A percentile compares a stretch with the other conserved stretches of the same genome.
Evolutionary conservation across 2,888 invertebrate genomes (phyloP).

Genomic region (Marronus borbonicus): DNA sequence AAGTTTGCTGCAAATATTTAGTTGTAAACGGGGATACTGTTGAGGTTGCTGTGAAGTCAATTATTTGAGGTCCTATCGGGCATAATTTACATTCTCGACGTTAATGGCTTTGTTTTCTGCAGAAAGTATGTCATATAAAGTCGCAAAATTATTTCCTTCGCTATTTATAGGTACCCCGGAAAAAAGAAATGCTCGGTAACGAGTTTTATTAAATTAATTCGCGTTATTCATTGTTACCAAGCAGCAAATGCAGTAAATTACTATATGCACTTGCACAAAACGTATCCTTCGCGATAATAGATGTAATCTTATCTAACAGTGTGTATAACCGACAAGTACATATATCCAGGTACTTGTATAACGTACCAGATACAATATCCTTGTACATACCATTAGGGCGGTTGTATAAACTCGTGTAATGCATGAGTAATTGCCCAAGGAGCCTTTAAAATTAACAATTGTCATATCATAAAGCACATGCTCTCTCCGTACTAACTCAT

Average conservation of each 20-base stretch:
- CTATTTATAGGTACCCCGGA: not conserved
- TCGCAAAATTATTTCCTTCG: not conserved
- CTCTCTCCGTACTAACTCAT: not conserved
- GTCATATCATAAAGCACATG: conserved; percentile 19
- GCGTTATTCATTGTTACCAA: not conserved
- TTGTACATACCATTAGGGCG: not conserved
- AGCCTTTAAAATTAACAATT: conserved; percentile 23
- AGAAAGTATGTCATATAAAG: not conserved
- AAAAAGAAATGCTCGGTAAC: conserved; percentile 2
- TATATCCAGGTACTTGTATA: not conserved
- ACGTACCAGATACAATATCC: not conserved
- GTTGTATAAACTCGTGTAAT: not conserved
- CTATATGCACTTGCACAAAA: not conserved
- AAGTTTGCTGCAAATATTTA: too few relatives aligned
- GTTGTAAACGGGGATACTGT: too few relatives aligned
- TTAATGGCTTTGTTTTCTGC: not conserved
- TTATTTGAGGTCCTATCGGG: too few relatives aligned
- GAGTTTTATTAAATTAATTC: not conserved
- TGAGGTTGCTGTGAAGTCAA: too few relatives aligned
- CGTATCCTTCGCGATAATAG: not conserved
- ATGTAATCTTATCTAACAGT: conserved; percentile 8
- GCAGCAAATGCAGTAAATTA: not conserved
- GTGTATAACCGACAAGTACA: not conserved
- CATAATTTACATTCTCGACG: not conserved
- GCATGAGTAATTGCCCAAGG: conserved; percentile 14